A percentile compares a stretch with the other conserved stretches of the same genome.
These are phyloP conservation scores for Chaetodon trifascialis DNA, from an alignment of 2,113 vertebrate species.

Conservation along the genomic window DNA sequence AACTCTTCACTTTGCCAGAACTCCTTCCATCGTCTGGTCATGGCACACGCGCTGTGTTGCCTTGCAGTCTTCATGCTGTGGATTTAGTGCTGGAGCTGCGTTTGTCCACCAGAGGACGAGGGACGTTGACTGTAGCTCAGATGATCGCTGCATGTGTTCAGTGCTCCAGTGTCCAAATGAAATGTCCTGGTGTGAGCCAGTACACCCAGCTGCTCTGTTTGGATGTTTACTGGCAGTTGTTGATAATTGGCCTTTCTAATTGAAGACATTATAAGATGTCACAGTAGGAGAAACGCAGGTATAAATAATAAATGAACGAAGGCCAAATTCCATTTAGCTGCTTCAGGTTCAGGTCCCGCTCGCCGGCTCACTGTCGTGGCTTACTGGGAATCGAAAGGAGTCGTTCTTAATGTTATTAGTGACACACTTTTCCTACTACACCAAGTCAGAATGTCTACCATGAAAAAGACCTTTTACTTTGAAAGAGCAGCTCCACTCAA, in stretches of 20 bases:
- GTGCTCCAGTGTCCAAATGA: not conserved
- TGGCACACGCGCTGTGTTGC: constrained; percentile 21
- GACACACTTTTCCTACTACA: not conserved
- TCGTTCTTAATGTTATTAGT: not conserved
- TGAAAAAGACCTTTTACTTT: not conserved
- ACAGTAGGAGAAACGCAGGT: too few relatives aligned
- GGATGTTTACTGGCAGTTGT: not conserved
- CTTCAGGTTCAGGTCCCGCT: not conserved
- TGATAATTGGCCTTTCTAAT: not conserved
- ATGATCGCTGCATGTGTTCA: constrained; percentile 10
- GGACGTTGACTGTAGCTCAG: not conserved
- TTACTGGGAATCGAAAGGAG: not conserved
- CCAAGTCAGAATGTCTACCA: not conserved
- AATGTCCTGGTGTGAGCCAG: not conserved
- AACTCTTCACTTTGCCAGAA: constrained; percentile 12
- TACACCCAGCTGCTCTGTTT: not conserved
- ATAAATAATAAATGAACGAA: not conserved
- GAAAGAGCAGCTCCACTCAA: not conserved
- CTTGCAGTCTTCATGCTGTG: constrained; percentile 27
- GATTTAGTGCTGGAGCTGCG: not conserved
- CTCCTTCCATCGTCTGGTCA: constrained; percentile 18
- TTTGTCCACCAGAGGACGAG: not conserved
- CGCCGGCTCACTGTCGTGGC: not conserved
- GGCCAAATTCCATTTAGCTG: not conserved
- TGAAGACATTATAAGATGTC: not conserved